Percentiles rank a stretch among this genome's conserved stretches.
These are phyloP conservation scores for Cirrhinus mrigala DNA, from an alignment of 2,797 vertebrate species.

Conservation along the genomic window DNA sequence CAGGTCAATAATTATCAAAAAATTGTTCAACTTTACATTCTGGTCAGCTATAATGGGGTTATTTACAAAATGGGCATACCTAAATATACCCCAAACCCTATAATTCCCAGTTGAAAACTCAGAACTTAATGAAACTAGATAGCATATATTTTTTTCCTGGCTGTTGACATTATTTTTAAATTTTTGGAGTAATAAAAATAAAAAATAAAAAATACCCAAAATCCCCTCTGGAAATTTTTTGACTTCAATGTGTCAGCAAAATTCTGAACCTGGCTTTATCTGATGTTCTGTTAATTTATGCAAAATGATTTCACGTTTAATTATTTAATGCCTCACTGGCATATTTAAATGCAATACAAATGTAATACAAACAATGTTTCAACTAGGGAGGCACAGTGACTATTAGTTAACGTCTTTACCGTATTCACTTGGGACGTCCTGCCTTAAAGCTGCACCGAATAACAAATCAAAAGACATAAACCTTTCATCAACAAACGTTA, in stretches of 20 bases:
- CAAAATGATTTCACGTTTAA: neutral
- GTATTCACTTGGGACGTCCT: neutral
- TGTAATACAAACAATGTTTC: neutral
- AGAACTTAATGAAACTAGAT: too few species aligned
- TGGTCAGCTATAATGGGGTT: too few species aligned
- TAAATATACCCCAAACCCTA: too few species aligned
- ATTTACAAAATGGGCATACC: too few species aligned
- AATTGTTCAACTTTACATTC: too few species aligned
- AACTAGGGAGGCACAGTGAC: neutral
- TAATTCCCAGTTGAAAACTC: too few species aligned
- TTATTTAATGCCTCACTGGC: neutral
- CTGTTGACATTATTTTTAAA: neutral
- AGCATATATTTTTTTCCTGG: neutral
- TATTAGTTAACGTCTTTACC: neutral
- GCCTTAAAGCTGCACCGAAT: neutral
- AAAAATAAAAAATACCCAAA: neutral
- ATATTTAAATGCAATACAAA: neutral
- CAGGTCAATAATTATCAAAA: too few species aligned
- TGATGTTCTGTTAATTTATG: neutral
- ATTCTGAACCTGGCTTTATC: neutral
- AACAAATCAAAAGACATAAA: slow-evolving; percentile 11
- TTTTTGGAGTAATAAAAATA: neutral
- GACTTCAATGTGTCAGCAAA: neutral
- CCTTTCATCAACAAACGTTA: neutral
- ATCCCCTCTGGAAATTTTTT: neutral